Base-by-base conservation (phyloP, 92 coral and sea anemone species). In the Palythoa heliodiscus region DNA sequence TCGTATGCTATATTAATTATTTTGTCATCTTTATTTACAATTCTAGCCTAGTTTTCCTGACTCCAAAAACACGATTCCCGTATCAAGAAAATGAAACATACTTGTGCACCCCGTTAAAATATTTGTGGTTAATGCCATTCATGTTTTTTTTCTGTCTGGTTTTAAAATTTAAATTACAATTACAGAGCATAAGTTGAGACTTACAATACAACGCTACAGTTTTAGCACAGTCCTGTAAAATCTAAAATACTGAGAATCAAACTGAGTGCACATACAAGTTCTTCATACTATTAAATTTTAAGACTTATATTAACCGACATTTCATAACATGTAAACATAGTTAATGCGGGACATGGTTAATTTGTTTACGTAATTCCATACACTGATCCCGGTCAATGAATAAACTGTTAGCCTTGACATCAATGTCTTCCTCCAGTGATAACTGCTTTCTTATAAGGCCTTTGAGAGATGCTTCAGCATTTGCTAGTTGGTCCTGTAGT, bases 361-460 rank as follows among this genome's bases (percentile, higher is more conserved):
- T 94, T 87, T 96, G 98, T 87, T 92, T 92, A 76, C 98, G 98
- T 37, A 92, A 87, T 64, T 96, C 98, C 82, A 96, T 90, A 52
- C 98, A 96, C 73, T 94, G 96, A 87, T 96, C 98, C 39, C 88
- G 87, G 82, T 96, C 98, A 35, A 96, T 94, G 55, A 91, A 91
- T 78, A 96, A 87, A 67, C 93, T 87, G 91, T 96, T 94, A 50
- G 89, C 95, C 53, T 96, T 96, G 23, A 96, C 90, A 74, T 96
- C 98, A 73, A 96, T 96, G 55, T 96, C 98, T 58, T 96, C 98
- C 67, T 96, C 96, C 84, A 96, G 88, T 5, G 98, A 96, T 8
- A 96, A 77, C 88, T 96, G 98, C 29, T 95, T 91, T 38, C 98
- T 86, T 81, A 96, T 94, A 64, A 96, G 91, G 23, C 92, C 98